phyloP scores from a whole-genome alignment of 35 echinoderm and acorn worm species.

The Ptychodera flava region DNA sequence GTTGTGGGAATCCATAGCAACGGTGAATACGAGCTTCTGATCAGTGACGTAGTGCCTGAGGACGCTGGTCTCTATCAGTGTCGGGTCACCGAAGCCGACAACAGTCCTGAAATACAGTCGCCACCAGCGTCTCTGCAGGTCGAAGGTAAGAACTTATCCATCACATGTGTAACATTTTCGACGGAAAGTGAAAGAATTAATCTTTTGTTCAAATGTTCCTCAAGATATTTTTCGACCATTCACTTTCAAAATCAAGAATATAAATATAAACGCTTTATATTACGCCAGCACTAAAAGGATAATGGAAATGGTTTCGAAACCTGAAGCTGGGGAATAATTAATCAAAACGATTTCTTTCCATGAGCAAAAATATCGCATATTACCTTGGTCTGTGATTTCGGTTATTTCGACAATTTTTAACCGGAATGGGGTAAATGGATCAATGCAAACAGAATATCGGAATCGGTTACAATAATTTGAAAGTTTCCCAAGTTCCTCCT shows the following conservation, averaged over 20 bases:
- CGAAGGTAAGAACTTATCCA: conserved; percentile 24
- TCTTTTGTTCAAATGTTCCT: neutral
- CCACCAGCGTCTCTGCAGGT: conserved; percentile 50
- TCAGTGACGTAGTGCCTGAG: conserved; percentile 18
- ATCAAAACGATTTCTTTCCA: too few relatives aligned
- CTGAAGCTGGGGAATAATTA: neutral
- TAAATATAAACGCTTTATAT: too few relatives aligned
- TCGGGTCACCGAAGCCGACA: conserved; percentile 28
- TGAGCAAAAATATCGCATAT: too few relatives aligned
- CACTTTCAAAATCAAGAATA: too few relatives aligned
- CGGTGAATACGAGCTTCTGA: conserved; percentile 65
- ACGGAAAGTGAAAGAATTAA: neutral
- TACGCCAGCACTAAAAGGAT: too few relatives aligned
- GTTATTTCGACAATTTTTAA: too few relatives aligned
- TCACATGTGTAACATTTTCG: neutral
- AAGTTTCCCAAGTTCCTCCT: too few relatives aligned
- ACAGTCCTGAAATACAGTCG: conserved; percentile 33
- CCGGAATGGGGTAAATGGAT: too few relatives aligned
- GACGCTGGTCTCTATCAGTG: conserved; percentile 64
- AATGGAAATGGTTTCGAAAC: neutral
- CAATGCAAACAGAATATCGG: too few relatives aligned
- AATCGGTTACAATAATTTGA: too few relatives aligned
- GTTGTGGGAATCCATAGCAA: conserved; percentile 45
- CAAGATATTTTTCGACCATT: too few relatives aligned
- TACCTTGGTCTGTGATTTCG: too few relatives aligned